Evolutionary conservation across 2,888 invertebrate genomes (phyloP).

Genomic region (Azorinus chamasolen): DNA sequence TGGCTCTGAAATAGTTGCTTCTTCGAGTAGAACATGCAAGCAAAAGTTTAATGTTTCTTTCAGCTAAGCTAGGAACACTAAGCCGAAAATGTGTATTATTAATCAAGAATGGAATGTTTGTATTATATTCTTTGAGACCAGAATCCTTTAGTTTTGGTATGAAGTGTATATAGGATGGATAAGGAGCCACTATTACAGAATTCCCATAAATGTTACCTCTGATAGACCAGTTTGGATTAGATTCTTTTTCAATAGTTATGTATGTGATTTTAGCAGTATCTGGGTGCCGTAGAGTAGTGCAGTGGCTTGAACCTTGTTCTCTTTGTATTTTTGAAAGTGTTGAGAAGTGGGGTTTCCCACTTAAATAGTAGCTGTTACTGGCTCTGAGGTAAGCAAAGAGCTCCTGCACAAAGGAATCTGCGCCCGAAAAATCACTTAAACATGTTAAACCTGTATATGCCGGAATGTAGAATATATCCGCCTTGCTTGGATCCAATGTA

Average conservation of each 20-base stretch:
- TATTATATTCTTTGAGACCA: conserved; percentile 30
- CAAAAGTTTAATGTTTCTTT: conserved; percentile 72
- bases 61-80: conserved; percentile 35
- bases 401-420: conserved; percentile 26
- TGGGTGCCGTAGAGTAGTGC: conserved; percentile 66
- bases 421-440: conserved; percentile 37
- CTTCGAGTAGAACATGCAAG: conserved; percentile 70
- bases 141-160: conserved; percentile 22
- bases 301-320: conserved; percentile 64
- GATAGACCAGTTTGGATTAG: conserved; percentile 26
- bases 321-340: conserved; percentile 76
- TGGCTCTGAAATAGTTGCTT: conserved; percentile 69
- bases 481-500: conserved; percentile 63
- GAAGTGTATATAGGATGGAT: conserved; percentile 79
- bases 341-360: conserved; percentile 74
- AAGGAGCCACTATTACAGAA: conserved; percentile 74
- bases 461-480: conserved; percentile 75
- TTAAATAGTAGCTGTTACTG: conserved; percentile 48
- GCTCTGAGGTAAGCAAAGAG: conserved; percentile 54
- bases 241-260: conserved; percentile 75
- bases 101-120: conserved; percentile 13
- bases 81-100: conserved; percentile 31
- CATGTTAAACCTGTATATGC: conserved; percentile 69
- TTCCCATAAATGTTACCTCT: conserved; percentile 25
- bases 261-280: conserved; percentile 63